Conservation (phyloP, 2,797 vertebrate species). For the Lepilemur ruficaudatus region DNA sequence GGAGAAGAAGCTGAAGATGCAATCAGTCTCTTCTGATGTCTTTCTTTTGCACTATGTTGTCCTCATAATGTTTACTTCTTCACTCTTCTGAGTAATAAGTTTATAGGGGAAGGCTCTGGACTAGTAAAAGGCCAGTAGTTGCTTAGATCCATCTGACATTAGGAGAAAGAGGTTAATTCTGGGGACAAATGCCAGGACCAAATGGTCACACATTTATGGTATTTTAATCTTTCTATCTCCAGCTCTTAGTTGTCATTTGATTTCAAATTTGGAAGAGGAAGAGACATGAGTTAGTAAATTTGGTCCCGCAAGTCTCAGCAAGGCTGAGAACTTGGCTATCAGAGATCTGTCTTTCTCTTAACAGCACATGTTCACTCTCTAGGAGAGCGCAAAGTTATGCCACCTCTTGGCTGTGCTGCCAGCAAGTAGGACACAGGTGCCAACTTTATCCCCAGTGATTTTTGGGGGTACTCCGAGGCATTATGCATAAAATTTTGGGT, state of each 20-base stretch:
- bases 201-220: neutral
- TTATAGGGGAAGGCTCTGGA: neutral
- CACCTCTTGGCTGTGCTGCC: neutral
- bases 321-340: neutral
- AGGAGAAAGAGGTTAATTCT: neutral
- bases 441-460: neutral
- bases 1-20: neutral
- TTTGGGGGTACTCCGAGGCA: neutral
- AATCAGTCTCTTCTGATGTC: neutral
- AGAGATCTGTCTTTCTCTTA: neutral
- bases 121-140: neutral
- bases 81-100: rapidly evolving
- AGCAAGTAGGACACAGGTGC: neutral
- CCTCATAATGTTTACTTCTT: neutral
- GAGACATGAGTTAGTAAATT: neutral
- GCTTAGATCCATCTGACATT: neutral
- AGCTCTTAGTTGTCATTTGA: neutral
- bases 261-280: neutral
- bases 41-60: neutral
- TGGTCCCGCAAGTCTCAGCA: neutral
- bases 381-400: neutral
- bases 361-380: neutral
- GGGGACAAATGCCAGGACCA: neutral
- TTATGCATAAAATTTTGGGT: neutral
- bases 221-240: neutral